phyloP scores from a whole-genome alignment of 2,888 invertebrate genomes.

The Cerceris rybyensis region DNA sequence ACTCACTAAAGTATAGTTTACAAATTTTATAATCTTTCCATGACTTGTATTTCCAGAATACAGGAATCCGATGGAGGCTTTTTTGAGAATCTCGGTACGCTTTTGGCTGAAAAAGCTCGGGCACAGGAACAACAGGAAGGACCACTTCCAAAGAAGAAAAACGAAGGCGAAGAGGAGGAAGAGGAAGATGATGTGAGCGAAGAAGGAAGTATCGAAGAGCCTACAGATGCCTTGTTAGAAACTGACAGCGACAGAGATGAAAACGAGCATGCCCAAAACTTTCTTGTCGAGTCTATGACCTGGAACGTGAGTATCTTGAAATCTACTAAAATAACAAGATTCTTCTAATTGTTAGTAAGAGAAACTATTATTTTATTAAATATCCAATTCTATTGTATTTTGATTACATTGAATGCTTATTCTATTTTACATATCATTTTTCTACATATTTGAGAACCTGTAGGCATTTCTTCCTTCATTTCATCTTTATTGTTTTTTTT shows the following conservation, averaged over 20 bases:
- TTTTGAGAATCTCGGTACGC: conserved; percentile 91
- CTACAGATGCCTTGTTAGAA: conserved; percentile 84
- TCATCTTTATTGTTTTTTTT: too few relatives aligned
- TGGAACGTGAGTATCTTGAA: conserved; percentile 87
- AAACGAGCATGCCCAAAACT: conserved; percentile 84
- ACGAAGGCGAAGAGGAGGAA: conserved; percentile 80
- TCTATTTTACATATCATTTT: too few relatives aligned
- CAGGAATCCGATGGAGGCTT: conserved; percentile 92
- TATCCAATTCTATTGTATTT: too few relatives aligned
- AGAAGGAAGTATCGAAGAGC: conserved; percentile 70
- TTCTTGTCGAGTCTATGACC: conserved; percentile 86
- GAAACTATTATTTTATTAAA: too few relatives aligned
- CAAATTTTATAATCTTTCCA: too few relatives aligned
- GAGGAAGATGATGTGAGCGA: conserved; percentile 62
- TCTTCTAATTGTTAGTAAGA: too few relatives aligned
- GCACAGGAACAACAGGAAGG: conserved; percentile 73
- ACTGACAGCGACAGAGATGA: conserved; percentile 88
- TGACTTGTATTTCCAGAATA: conserved; percentile 84
- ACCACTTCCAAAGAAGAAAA: conserved; percentile 73
- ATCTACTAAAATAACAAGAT: not conserved
- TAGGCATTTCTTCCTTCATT: too few relatives aligned
- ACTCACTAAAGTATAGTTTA: too few relatives aligned
- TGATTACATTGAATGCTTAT: too few relatives aligned
- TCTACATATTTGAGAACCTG: too few relatives aligned
- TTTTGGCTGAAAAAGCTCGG: conserved; percentile 82